Percentiles rank a stretch among this genome's conserved stretches.
Evolutionary conservation across 2,888 invertebrate species (phyloP).

Genomic region (Branchellion lobata): DNA sequence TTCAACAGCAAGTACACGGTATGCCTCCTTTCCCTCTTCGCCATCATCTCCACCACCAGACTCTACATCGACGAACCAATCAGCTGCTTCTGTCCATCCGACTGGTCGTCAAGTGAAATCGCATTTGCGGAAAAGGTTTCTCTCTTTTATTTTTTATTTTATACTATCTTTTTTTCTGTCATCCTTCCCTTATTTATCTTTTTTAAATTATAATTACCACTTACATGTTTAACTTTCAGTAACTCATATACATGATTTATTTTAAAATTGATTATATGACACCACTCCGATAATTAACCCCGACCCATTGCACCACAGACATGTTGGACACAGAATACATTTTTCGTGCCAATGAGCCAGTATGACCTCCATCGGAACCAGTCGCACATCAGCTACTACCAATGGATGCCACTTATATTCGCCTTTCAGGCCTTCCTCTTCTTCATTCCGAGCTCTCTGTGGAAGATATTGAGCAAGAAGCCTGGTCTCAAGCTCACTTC

Average conservation of each 20-base stretch:
- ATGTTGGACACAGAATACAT: conserved; percentile 65
- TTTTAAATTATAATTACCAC: not conserved
- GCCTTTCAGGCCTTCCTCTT: conserved; percentile 51
- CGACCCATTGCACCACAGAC: too few relatives aligned
- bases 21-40: conserved; percentile 46
- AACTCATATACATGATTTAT: not conserved
- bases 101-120: conserved; percentile 49
- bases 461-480: conserved; percentile 61
- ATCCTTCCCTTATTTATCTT: too few relatives aligned
- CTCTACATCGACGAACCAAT: conserved; percentile 49
- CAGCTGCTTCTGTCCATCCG: conserved; percentile 51
- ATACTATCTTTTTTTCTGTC: too few relatives aligned
- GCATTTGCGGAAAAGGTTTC: conserved; percentile 50
- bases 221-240: not conserved
- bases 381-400: conserved; percentile 50
- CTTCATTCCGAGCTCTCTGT: conserved; percentile 63
- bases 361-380: conserved; percentile 12
- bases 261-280: not conserved
- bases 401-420: conserved; percentile 52
- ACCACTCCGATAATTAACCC: too few relatives aligned
- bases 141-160: not conserved
- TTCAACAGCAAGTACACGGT: conserved; percentile 49
- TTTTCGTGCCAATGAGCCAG: conserved; percentile 60
- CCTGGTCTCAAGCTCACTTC: conserved; percentile 49
- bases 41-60: conserved; percentile 47